These are phyloP conservation scores for Eurois occulta DNA, from an alignment of 2,888 invertebrate genomes.

Conservation along the genomic window DNA sequence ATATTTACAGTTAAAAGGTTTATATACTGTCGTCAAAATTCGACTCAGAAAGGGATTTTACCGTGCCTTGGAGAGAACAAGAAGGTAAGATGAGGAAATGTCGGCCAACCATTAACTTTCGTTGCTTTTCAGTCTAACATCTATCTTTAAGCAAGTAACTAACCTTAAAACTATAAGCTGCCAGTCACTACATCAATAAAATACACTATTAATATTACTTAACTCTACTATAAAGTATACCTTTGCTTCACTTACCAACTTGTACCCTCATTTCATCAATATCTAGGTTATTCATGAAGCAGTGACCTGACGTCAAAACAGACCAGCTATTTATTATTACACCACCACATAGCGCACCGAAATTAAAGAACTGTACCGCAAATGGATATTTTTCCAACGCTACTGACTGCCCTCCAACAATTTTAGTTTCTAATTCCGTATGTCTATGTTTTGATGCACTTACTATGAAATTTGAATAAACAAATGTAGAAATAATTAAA, in stretches of 20 bases:
- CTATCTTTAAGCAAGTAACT: neutral
- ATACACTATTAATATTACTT: neutral
- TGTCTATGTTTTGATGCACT: constrained; percentile 29
- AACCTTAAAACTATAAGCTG: neutral
- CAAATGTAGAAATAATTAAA: constrained; percentile 14
- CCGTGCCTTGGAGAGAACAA: neutral
- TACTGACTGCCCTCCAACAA: constrained; percentile 77
- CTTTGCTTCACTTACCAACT: constrained; percentile 73
- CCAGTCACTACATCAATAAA: neutral
- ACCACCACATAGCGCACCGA: constrained; percentile 79
- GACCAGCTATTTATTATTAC: constrained; percentile 79
- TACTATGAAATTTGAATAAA: constrained; percentile 11
- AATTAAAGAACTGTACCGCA: constrained; percentile 78
- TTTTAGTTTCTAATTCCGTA: constrained; percentile 63
- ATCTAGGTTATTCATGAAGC: constrained; percentile 76
- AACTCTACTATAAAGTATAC: neutral
- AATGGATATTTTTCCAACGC: constrained; percentile 74
- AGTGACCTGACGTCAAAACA: constrained; percentile 82
- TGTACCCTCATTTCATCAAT: constrained; percentile 74
- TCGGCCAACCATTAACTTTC: neutral
- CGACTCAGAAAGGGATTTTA: neutral
- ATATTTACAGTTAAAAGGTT: neutral
- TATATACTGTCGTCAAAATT: neutral
- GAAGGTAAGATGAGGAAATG: neutral
- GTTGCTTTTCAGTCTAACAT: neutral